Conservation (phyloP, 2,888 invertebrate species). For the Trichogramma dendrolimi region DNA sequence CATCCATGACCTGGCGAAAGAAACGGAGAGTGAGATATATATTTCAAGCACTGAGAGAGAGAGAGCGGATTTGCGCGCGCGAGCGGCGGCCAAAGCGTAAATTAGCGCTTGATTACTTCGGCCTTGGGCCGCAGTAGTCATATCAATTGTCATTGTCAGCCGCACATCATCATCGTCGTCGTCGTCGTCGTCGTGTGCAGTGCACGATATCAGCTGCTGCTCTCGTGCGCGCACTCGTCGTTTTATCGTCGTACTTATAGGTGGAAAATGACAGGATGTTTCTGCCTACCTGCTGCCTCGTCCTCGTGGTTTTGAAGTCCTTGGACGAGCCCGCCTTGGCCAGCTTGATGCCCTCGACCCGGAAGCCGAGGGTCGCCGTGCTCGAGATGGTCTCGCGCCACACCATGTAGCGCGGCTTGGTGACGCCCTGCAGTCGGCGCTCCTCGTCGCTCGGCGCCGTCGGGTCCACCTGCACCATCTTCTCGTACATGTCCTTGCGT, state of each 20-base stretch:
- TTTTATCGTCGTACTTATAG: background rate
- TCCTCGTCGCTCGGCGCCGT: slow-evolving; percentile 87
- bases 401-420: slow-evolving; percentile 91
- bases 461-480: slow-evolving; percentile 92
- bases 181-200: too few relatives aligned
- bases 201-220: background rate
- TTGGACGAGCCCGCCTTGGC: slow-evolving; percentile 87
- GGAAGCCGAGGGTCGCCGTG: slow-evolving; percentile 91
- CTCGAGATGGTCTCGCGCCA: slow-evolving; percentile 97
- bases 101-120: too few relatives aligned
- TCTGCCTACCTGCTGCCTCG: slow-evolving; percentile 63
- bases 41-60: background rate
- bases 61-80: too few relatives aligned
- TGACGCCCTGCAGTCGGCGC: slow-evolving; percentile 82
- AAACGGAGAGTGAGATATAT: background rate
- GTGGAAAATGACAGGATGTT: background rate
- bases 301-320: slow-evolving; percentile 92
- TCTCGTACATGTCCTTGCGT: slow-evolving; percentile 89
- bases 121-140: too few relatives aligned
- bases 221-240: background rate
- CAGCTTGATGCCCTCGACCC: slow-evolving; percentile 91
- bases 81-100: too few relatives aligned
- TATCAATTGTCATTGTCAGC: too few relatives aligned
- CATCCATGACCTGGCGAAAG: slow-evolving; percentile 62
- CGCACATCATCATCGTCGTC: too few relatives aligned